phyloP scores from a whole-genome alignment of 2,113 vertebrate genomes.

The Crotalus viridis region DNA sequence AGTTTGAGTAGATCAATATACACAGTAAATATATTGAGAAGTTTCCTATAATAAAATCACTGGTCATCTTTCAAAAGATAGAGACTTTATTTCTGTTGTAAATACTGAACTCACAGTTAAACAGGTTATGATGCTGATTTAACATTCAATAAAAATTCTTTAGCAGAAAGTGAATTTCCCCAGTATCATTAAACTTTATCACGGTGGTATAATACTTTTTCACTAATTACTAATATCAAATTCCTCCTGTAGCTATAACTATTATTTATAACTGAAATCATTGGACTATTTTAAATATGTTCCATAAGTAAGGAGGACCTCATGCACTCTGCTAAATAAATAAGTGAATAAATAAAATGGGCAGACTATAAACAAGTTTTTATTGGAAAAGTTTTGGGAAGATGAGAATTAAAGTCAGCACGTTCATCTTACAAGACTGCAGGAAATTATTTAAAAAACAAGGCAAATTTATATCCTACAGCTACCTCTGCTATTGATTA shows the following conservation, averaged over 20 bases:
- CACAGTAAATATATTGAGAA: not conserved
- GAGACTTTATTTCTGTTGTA: not conserved
- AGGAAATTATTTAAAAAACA: conserved; percentile 34
- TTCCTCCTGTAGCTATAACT: not conserved
- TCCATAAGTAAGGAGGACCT: not conserved
- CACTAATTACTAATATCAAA: not conserved
- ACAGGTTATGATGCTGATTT: not conserved
- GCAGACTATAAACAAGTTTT: conserved; percentile 20
- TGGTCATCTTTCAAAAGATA: not conserved
- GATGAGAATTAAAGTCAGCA: conserved; percentile 13
- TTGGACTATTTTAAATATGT: conserved; percentile 15
- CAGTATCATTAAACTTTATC: not conserved
- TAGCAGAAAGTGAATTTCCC: not conserved
- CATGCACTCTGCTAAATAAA: not conserved
- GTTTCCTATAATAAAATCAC: not conserved
- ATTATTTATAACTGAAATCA: not conserved
- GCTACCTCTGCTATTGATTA: conserved; percentile 45
- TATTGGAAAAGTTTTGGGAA: conserved; percentile 12
- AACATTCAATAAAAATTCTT: not conserved
- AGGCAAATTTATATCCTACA: conserved; percentile 30
- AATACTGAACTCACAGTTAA: not conserved
- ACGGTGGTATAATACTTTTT: not conserved
- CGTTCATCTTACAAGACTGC: conserved; percentile 18
- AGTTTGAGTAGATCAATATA: not conserved
- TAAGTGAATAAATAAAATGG: not conserved